Percentiles rank a stretch among this genome's conserved stretches.
Evolutionary conservation across 2,797 vertebrate genomes (phyloP).

Genomic region (Sibirionetta formosa): DNA sequence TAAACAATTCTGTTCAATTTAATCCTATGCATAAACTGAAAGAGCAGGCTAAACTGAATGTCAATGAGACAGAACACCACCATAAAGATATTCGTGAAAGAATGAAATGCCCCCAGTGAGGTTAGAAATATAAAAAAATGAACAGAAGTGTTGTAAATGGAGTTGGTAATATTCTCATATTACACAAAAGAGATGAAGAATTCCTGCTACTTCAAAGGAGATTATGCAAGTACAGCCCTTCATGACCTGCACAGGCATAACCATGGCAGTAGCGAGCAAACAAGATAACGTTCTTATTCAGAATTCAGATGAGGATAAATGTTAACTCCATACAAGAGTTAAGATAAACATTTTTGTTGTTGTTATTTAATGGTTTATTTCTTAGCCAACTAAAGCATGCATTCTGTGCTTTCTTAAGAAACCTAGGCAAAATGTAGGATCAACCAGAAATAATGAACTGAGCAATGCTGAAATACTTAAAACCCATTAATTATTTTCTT

Average conservation of each 20-base stretch:
- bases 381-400: neutral
- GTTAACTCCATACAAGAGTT: constrained; percentile 13
- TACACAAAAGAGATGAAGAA: constrained; percentile 26
- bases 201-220: constrained; percentile 20
- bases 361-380: neutral
- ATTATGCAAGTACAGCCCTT: constrained; percentile 59
- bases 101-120: neutral
- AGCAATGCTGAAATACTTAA: neutral
- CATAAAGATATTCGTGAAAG: neutral
- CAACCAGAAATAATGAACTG: neutral
- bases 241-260: constrained; percentile 45
- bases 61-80: neutral
- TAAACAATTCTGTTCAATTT: constrained; percentile 17
- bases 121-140: neutral
- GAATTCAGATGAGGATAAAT: constrained; percentile 21
- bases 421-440: neutral
- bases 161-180: constrained; percentile 15
- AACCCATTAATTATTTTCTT: neutral
- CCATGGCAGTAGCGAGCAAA: constrained; percentile 2
- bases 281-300: constrained; percentile 21
- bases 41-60: neutral
- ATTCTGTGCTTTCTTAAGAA: constrained; percentile 7
- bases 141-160: neutral
- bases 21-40: neutral
- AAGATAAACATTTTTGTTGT: neutral